phyloP scores from a whole-genome alignment of 2,888 invertebrate species.

The Idaea dimidiata region DNA sequence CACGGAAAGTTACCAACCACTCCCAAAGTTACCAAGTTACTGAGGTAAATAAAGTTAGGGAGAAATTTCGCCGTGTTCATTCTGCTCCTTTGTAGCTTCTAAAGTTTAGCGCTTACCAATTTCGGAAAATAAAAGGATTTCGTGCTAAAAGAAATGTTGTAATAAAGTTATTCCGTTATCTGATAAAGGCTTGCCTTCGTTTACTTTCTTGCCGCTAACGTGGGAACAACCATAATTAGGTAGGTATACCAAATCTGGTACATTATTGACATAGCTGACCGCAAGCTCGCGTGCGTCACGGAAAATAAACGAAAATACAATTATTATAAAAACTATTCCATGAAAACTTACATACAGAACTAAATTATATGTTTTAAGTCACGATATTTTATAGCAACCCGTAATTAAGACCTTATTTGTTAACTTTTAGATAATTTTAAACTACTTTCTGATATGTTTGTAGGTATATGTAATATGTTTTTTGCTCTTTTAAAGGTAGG shows the following conservation, averaged over 20 bases:
- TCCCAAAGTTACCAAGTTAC: constrained; percentile 56
- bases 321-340: constrained; percentile 43
- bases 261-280: constrained; percentile 47
- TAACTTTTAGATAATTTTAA: neutral
- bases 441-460: neutral
- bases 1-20: constrained; percentile 39
- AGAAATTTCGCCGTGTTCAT: constrained; percentile 42
- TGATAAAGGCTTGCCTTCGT: constrained; percentile 25
- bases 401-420: neutral
- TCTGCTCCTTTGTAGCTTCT: constrained; percentile 46
- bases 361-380: constrained; percentile 36
- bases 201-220: constrained; percentile 35
- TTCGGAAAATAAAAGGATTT: constrained; percentile 55
- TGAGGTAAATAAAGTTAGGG: constrained; percentile 61
- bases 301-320: constrained; percentile 41
- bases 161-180: constrained; percentile 44
- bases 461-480: too few relatives aligned
- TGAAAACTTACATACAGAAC: constrained; percentile 39
- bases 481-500: neutral
- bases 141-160: constrained; percentile 45
- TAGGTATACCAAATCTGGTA: constrained; percentile 35
- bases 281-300: constrained; percentile 51
- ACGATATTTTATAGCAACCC: constrained; percentile 24
- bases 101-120: constrained; percentile 58
- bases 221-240: constrained; percentile 46